Base-by-base conservation (phyloP, 2,888 invertebrate species). In the Lysandra bellargus region DNA sequence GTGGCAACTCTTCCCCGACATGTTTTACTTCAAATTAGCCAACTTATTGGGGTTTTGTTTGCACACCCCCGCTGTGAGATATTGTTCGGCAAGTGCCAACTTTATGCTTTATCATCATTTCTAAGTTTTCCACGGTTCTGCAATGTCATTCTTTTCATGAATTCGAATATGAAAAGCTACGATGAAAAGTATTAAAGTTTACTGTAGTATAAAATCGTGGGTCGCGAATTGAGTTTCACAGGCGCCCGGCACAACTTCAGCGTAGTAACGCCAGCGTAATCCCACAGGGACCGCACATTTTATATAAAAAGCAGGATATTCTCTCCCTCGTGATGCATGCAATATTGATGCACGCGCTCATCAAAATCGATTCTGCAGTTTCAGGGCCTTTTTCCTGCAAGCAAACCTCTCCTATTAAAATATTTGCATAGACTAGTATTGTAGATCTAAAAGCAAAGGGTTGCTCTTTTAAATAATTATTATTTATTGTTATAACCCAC, bases 1-100 rank as follows among this genome's bases (percentile, higher is more conserved):
- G 79, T 60, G 37, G 37, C 40, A 73, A 75, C 69, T 74, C 79
- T 79, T 74, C 61, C 73, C 79, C 44, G 79, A 79, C 74, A 79
- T 79, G 75, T 79, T 79, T 79, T 75, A 79, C 60, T 79, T 79
- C 79, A 79, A 79, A 79, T 79, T 79, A 79, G 79, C 74, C 40
- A 79, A 79, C 74, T 79, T 79, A 79, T 79, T 79, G 79, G 61
- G 60, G 79, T 74, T 75, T 60, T 44, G 44, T 49, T 75, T 30
- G 44, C 53, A 49, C 23, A 74, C n/a, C n/a, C 75, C 1, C 75
- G 14, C 75, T 12, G 75, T 49, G 75, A 14, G 4, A 14, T 53
- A 30, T 76, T 57, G 53, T 17, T 5, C 17, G 17, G 17, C 53
- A 57, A 44, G 44, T 44, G 17, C 33, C 53, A 57, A 44, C 74